Percentiles rank a stretch among this genome's conserved stretches.
Evolutionary conservation across 2,113 vertebrate species (phyloP).

Genomic region (Excalfactoria chinensis): DNA sequence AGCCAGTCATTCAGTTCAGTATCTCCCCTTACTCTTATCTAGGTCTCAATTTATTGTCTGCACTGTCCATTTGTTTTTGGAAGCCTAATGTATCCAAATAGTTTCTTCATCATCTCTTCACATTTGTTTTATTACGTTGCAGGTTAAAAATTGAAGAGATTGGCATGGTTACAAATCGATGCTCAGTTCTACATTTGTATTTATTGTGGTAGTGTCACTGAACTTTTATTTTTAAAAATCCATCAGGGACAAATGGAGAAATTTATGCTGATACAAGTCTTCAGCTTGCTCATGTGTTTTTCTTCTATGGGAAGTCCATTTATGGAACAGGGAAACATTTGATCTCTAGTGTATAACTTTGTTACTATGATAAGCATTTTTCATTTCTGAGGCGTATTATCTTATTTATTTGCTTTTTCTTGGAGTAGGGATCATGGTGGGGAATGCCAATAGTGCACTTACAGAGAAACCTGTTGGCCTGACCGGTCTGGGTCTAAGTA

Average conservation of each 20-base stretch:
- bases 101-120: background rate
- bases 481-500: background rate
- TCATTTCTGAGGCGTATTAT: background rate
- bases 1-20: background rate
- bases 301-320: background rate
- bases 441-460: background rate
- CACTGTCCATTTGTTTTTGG: background rate
- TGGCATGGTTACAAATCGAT: background rate
- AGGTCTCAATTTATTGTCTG: background rate
- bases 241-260: background rate
- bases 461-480: background rate
- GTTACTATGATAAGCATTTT: background rate
- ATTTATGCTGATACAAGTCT: background rate
- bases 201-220: background rate
- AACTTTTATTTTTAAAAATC: background rate
- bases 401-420: background rate
- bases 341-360: background rate
- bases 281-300: background rate
- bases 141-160: background rate
- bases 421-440: background rate
- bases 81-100: background rate
- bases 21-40: background rate
- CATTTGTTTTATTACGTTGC: background rate
- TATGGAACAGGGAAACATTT: background rate
- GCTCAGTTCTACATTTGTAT: background rate